Percentiles rank a stretch among this genome's conserved stretches.
Conservation (phyloP, 2,888 invertebrate species). For the Deilephila elpenor region DNA sequence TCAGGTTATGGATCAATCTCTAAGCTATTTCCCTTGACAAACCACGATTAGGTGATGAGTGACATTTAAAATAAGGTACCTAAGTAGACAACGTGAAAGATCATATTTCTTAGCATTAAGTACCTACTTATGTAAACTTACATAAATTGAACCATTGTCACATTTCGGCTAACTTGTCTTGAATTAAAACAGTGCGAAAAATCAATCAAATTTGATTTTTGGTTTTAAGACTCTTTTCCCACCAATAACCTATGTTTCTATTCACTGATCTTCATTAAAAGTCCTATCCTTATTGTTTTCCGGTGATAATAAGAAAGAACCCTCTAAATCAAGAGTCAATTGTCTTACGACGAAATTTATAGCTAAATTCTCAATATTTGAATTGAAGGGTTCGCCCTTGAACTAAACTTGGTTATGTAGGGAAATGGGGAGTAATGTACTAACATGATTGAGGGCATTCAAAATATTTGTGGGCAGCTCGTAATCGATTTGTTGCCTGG, state of each 20-base stretch:
- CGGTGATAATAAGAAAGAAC: constrained; percentile 49
- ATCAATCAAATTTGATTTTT: too few relatives aligned
- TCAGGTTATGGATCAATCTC: too few relatives aligned
- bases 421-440: constrained; percentile 12
- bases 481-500: neutral
- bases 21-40: too few relatives aligned
- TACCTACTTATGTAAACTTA: too few relatives aligned
- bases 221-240: too few relatives aligned
- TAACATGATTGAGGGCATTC: neutral
- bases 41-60: too few relatives aligned
- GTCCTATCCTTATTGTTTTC: constrained; percentile 49
- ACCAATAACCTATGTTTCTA: neutral
- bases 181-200: too few relatives aligned
- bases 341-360: constrained; percentile 58
- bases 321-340: constrained; percentile 66
- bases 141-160: too few relatives aligned
- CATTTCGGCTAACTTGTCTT: too few relatives aligned
- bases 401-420: constrained; percentile 33
- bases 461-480: constrained; percentile 8
- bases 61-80: too few relatives aligned
- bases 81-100: too few relatives aligned
- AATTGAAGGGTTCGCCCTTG: constrained; percentile 14
- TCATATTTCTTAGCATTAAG: too few relatives aligned
- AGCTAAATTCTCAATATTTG: constrained; percentile 38
- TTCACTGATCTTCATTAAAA: constrained; percentile 26